phyloP scores from a whole-genome alignment of 2,113 vertebrate species.

The Scytalopus superciliaris region DNA sequence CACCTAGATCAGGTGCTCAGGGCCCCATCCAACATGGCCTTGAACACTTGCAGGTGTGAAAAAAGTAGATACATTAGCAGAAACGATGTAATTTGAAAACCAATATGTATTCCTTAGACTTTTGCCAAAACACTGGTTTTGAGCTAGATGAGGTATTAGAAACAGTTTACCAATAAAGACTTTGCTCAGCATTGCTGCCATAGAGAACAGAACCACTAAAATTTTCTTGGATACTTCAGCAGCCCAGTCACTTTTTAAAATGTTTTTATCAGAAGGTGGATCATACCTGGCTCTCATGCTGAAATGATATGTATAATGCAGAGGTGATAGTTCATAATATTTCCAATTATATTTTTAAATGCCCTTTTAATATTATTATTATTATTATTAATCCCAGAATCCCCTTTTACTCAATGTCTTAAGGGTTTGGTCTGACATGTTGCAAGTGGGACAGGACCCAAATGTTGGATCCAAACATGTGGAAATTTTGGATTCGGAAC shows the following conservation, averaged over 20 bases:
- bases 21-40: background rate
- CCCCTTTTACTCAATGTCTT: background rate
- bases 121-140: background rate
- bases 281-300: background rate
- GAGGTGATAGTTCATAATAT: background rate
- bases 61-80: background rate
- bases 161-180: background rate
- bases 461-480: conserved; percentile 20
- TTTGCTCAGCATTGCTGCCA: background rate
- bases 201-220: background rate
- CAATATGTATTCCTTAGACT: background rate
- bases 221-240: background rate
- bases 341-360: background rate
- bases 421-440: background rate
- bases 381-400: background rate
- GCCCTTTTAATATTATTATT: background rate
- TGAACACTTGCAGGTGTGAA: background rate
- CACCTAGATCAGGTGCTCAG: background rate
- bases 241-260: background rate
- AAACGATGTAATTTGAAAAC: background rate
- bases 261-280: background rate
- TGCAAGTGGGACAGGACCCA: background rate
- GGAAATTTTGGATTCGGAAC: conserved; percentile 27
- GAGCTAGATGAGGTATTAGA: background rate
- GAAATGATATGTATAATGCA: background rate